These are phyloP conservation scores for Agonopterix heracliana DNA, from an alignment of 2,888 invertebrate species.

Conservation along the genomic window DNA sequence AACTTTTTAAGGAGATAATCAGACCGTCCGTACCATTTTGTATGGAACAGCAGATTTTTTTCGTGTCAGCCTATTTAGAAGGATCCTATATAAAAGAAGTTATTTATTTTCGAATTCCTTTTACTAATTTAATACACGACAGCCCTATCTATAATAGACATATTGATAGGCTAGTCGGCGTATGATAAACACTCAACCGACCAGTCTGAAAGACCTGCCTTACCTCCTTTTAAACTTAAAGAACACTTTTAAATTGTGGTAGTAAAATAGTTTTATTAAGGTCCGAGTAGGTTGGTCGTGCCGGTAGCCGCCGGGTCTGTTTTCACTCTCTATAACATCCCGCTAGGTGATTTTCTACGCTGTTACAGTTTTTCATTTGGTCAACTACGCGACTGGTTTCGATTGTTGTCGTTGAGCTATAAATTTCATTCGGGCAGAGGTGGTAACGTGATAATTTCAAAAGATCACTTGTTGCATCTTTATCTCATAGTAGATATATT, in stretches of 20 bases:
- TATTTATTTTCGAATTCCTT: no score
- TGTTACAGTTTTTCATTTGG: slow-evolving; percentile 65
- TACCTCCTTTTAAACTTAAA: slow-evolving; percentile 7
- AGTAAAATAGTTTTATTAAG: slow-evolving; percentile 14
- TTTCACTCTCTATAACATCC: slow-evolving; percentile 69
- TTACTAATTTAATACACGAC: no score
- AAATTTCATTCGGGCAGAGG: background rate
- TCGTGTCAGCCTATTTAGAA: no score
- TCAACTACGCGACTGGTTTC: slow-evolving; percentile 47
- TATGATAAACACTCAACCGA: slow-evolving; percentile 34
- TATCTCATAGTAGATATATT: no score
- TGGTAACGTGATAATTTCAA: background rate
- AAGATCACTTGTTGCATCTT: no score
- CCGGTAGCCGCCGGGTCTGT: slow-evolving; percentile 35
- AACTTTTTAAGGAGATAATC: no score
- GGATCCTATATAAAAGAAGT: no score
- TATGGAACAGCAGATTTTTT: no score
- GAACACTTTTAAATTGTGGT: slow-evolving; percentile 3
- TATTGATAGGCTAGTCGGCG: slow-evolving; percentile 35
- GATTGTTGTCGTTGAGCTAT: slow-evolving; percentile 28
- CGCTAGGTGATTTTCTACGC: slow-evolving; percentile 57
- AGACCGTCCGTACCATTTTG: no score
- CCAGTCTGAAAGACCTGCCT: slow-evolving; percentile 23
- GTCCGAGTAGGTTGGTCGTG: slow-evolving; percentile 31
- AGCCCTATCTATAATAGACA: slow-evolving; percentile 35